These are phyloP conservation scores for Rhodophaea formosa DNA, from an alignment of 2,888 invertebrate species.

Conservation along the genomic window DNA sequence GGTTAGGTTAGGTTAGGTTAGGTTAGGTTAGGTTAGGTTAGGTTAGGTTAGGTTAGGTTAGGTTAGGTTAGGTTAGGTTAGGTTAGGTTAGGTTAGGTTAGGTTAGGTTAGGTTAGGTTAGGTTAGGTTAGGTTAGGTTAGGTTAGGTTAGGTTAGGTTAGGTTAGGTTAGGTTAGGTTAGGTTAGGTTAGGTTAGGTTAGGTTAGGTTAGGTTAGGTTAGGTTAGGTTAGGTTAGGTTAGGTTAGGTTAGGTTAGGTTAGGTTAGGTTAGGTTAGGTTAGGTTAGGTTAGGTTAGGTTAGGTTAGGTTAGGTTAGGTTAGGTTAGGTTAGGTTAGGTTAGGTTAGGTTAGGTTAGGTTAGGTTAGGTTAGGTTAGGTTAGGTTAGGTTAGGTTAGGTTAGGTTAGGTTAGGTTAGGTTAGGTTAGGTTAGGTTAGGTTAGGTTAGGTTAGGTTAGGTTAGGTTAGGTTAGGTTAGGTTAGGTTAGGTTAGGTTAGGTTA, in stretches of 20 bases:
- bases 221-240: conserved; percentile 18
- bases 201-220: conserved; percentile 17
- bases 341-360: conserved; percentile 2
- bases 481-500: neutral
- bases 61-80: conserved; percentile 17
- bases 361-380: neutral
- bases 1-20: conserved; percentile 17
- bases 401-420: neutral
- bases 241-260: conserved; percentile 17
- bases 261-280: conserved; percentile 10
- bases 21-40: conserved; percentile 17
- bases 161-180: conserved; percentile 17
- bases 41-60: conserved; percentile 19
- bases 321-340: conserved; percentile 9
- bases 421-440: neutral
- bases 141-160: conserved; percentile 18
- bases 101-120: conserved; percentile 17
- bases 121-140: conserved; percentile 17
- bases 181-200: conserved; percentile 12
- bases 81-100: conserved; percentile 17
- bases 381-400: neutral
- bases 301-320: conserved; percentile 10
- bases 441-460: neutral
- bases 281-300: conserved; percentile 10
- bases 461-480: neutral